phyloP scores from a whole-genome alignment of 2,797 vertebrate genomes.

The Paratrypauchen microcephalus region DNA sequence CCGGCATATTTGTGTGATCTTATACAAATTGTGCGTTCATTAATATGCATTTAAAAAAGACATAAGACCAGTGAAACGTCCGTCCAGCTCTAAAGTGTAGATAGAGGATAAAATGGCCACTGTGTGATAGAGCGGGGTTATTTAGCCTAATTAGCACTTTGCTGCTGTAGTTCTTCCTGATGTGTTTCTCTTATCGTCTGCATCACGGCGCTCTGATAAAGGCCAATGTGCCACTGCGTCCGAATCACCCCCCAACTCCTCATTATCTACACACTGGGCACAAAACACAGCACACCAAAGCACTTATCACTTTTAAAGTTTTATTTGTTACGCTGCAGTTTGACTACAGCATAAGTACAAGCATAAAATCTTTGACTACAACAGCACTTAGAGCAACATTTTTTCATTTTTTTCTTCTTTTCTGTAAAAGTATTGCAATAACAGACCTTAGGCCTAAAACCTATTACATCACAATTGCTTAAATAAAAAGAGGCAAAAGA shows the following conservation, averaged over 20 bases:
- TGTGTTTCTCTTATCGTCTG: constrained; percentile 9
- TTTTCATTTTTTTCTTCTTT: constrained; percentile 76
- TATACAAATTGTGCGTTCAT: no score
- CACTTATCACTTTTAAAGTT: constrained; percentile 82
- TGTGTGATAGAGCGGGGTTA: not conserved
- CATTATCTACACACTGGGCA: constrained; percentile 17
- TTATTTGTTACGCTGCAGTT: constrained; percentile 93
- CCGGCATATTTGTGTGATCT: no score
- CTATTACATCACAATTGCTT: constrained; percentile 91
- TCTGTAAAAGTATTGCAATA: constrained; percentile 92
- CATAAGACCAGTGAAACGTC: not conserved
- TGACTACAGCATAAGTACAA: constrained; percentile 94
- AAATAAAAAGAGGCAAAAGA: constrained; percentile 83
- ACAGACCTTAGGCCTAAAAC: constrained; percentile 92
- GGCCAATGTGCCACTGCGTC: constrained; percentile 21
- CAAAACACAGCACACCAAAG: constrained; percentile 54
- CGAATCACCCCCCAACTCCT: constrained; percentile 36
- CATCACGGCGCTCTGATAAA: constrained; percentile 23
- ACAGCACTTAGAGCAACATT: constrained; percentile 93
- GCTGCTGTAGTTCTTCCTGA: constrained; percentile 11
- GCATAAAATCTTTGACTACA: constrained; percentile 95
- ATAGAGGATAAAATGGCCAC: not conserved
- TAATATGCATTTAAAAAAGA: no score
- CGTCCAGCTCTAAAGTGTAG: not conserved
- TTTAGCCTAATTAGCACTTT: constrained; percentile 1